A percentile compares a stretch with the other conserved stretches of the same genome.
Conservation (phyloP, 2,113 vertebrate species). For the Toxotes jaculatrix region DNA sequence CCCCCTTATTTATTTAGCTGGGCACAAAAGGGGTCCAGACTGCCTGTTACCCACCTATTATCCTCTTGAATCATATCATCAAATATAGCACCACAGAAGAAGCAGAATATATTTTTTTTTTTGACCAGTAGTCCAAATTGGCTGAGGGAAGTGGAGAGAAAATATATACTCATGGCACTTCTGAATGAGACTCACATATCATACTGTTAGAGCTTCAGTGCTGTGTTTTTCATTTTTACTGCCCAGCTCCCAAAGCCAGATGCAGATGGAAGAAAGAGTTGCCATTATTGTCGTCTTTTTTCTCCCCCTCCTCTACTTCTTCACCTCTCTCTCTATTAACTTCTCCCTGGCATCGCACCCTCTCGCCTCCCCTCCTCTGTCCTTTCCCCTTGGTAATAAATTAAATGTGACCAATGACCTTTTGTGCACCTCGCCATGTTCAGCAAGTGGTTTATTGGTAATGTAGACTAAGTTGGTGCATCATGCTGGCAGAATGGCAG, state of each 20-base stretch:
- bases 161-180: conserved; percentile 35
- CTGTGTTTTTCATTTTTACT: conserved; percentile 64
- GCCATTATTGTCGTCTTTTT: conserved; percentile 32
- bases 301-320: not conserved
- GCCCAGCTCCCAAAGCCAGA: conserved; percentile 37
- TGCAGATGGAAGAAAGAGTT: conserved; percentile 46
- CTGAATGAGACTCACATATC: conserved; percentile 49
- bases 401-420: conserved; percentile 79
- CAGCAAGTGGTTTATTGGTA: conserved; percentile 66
- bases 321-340: conserved; percentile 37
- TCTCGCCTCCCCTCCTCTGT: conserved; percentile 14
- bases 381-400: conserved; percentile 58
- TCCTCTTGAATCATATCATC: conserved; percentile 46
- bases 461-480: conserved; percentile 43
- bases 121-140: conserved; percentile 7
- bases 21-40: conserved; percentile 55
- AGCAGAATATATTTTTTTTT: conserved; percentile 28
- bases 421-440: conserved; percentile 73
- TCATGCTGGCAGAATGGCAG: conserved; percentile 9
- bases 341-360: conserved; percentile 9
- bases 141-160: conserved; percentile 31
- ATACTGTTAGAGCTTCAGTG: conserved; percentile 33
- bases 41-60: conserved; percentile 64
- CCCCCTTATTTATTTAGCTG: conserved; percentile 63
- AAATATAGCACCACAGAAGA: conserved; percentile 38